phyloP scores from a whole-genome alignment of 1,140 invertebrate genomes.

The Coenobita brevimanus region DNA sequence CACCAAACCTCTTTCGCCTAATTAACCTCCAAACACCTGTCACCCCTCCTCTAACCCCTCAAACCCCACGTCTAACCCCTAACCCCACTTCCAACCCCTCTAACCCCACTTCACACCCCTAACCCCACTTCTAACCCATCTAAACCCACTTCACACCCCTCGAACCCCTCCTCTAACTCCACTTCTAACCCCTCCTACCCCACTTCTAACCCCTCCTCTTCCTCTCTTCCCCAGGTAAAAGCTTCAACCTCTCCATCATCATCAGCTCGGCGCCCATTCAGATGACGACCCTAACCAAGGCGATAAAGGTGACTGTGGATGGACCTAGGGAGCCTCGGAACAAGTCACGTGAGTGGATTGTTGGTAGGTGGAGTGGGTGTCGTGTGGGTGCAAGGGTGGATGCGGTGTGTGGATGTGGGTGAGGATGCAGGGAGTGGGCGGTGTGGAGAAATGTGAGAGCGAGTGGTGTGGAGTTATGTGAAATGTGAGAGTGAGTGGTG shows the following conservation, averaged over 20 bases:
- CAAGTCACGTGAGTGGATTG: conserved; percentile 91
- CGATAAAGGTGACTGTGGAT: conserved; percentile 99
- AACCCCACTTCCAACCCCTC: too few relatives aligned
- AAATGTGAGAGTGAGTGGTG: neutral
- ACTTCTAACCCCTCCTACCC: too few relatives aligned
- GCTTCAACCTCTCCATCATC: conserved; percentile 96
- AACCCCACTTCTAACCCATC: too few relatives aligned
- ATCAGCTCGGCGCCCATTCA: conserved; percentile 93
- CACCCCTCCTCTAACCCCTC: too few relatives aligned
- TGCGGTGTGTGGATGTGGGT: neutral
- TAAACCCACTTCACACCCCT: too few relatives aligned
- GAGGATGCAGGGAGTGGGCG: neutral
- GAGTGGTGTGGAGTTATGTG: neutral
- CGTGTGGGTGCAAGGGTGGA: neutral
- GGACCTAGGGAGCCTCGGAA: conserved; percentile 96
- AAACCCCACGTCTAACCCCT: too few relatives aligned
- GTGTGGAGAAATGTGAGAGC: neutral
- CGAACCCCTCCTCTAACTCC: too few relatives aligned
- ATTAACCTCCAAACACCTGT: too few relatives aligned
- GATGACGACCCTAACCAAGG: conserved; percentile 95
- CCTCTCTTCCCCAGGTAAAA: conserved; percentile 85
- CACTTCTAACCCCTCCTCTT: neutral
- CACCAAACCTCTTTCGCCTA: too few relatives aligned
- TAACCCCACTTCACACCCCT: too few relatives aligned
- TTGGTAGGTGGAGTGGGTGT: conserved; percentile 51